Conservation (phyloP, 1,140 invertebrate genomes). For the Cepaea nemoralis region DNA sequence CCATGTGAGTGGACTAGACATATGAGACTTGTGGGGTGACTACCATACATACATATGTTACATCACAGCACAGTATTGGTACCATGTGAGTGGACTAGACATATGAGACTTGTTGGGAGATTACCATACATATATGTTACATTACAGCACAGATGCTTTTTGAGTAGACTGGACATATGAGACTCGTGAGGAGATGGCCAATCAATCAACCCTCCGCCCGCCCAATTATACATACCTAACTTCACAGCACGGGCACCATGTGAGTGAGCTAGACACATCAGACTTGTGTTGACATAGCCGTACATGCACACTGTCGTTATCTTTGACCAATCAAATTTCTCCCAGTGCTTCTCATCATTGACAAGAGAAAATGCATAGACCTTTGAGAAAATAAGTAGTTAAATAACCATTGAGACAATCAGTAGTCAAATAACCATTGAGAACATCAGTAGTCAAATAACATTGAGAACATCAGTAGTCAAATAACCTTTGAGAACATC, state of each 20-base stretch:
- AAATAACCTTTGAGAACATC: too few relatives aligned
- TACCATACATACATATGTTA: not conserved
- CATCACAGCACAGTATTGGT: not conserved
- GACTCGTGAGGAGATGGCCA: too few relatives aligned
- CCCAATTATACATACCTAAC: conserved; percentile 49
- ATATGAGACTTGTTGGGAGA: not conserved
- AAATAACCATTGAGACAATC: too few relatives aligned
- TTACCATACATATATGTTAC: not conserved
- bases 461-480: too few relatives aligned
- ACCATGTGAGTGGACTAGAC: not conserved
- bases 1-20: not conserved
- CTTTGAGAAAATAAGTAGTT: too few relatives aligned
- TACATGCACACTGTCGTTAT: conserved; percentile 46
- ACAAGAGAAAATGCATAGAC: not conserved
- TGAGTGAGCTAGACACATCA: conserved; percentile 67
- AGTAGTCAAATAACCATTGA: too few relatives aligned
- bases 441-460: too few relatives aligned
- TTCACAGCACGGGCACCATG: conserved; percentile 58
- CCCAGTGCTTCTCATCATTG: not conserved
- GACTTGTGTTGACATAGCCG: conserved; percentile 57
- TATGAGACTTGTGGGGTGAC: not conserved
- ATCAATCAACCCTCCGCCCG: too few relatives aligned
- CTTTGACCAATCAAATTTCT: not conserved
- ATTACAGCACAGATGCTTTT: too few relatives aligned
- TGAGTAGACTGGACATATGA: too few relatives aligned